phyloP scores from a whole-genome alignment of 1,140 invertebrate genomes.

The Drosophila arizonae region DNA sequence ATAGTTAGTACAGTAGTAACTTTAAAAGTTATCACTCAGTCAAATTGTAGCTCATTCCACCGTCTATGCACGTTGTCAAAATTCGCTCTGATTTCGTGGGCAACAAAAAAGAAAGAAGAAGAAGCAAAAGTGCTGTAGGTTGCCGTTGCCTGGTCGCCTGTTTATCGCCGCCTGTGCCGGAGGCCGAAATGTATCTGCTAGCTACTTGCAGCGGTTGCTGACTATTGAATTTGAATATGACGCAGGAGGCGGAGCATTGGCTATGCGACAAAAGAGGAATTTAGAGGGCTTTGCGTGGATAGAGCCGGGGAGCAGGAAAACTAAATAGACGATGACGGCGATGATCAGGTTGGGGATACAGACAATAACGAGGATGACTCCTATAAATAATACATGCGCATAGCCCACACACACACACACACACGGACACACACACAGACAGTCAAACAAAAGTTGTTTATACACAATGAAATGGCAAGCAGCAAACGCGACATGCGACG shows the following conservation, averaged over 20 bases:
- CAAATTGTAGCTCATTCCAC: too few relatives aligned
- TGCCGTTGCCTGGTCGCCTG: background rate
- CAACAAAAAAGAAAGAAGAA: background rate
- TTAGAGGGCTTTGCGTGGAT: constrained; percentile 10
- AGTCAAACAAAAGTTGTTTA: constrained; percentile 46
- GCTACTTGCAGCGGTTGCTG: constrained; percentile 41
- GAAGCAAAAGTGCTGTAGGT: background rate
- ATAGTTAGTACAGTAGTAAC: too few relatives aligned
- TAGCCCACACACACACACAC: constrained; percentile 33
- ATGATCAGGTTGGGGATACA: constrained; percentile 3
- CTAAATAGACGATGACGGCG: constrained; percentile 24
- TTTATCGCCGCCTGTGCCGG: background rate
- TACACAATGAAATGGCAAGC: constrained; percentile 68
- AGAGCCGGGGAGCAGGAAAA: constrained; percentile 2
- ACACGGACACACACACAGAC: constrained; percentile 14
- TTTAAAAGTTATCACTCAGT: too few relatives aligned
- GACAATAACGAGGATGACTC: background rate
- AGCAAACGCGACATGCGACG: constrained; percentile 45
- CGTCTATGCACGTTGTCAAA: too few relatives aligned
- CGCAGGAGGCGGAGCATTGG: constrained; percentile 3
- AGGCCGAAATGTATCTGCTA: constrained; percentile 47
- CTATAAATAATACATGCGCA: constrained; percentile 66
- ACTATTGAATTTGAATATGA: constrained; percentile 67
- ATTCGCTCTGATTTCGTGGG: constrained; percentile 18
- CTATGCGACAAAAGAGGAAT: constrained; percentile 11